These are phyloP conservation scores for Passer montanus DNA, from an alignment of 2,113 vertebrate genomes.

Conservation along the genomic window DNA sequence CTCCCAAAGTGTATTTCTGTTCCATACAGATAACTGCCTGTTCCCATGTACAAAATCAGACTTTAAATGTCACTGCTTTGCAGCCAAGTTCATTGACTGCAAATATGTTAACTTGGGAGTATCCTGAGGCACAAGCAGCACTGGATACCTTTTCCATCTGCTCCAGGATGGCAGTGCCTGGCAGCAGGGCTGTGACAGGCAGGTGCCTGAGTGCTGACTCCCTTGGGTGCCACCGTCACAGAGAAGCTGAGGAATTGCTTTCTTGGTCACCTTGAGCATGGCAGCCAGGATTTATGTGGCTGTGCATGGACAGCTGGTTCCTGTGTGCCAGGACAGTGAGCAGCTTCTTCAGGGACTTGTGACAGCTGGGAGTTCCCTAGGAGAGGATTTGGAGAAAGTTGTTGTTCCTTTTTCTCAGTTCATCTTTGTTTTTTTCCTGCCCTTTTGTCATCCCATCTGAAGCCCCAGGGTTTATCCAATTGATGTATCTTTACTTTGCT, in stretches of 20 bases:
- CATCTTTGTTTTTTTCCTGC: background rate
- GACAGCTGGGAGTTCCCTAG: background rate
- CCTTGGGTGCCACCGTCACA: background rate
- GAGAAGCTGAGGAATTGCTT: background rate
- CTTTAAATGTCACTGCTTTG: constrained; percentile 29
- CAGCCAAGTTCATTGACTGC: constrained; percentile 34
- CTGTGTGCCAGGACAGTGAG: background rate
- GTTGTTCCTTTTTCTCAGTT: background rate
- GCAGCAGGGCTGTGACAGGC: background rate
- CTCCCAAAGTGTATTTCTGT: constrained; percentile 26
- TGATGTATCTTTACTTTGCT: background rate
- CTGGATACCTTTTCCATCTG: background rate
- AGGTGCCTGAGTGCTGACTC: background rate
- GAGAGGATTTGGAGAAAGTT: background rate
- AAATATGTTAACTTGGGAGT: background rate
- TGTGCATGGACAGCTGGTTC: background rate
- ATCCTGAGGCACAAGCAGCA: background rate
- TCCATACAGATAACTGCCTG: constrained; percentile 23
- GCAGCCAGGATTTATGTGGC: background rate
- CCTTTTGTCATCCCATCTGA: background rate
- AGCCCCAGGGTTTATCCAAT: background rate
- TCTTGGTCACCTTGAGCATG: background rate
- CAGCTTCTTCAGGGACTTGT: background rate
- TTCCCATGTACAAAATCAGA: constrained; percentile 14
- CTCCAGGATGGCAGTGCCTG: background rate